Conservation (phyloP, 2,797 vertebrate species). For the Poeciliopsis gracilis region DNA sequence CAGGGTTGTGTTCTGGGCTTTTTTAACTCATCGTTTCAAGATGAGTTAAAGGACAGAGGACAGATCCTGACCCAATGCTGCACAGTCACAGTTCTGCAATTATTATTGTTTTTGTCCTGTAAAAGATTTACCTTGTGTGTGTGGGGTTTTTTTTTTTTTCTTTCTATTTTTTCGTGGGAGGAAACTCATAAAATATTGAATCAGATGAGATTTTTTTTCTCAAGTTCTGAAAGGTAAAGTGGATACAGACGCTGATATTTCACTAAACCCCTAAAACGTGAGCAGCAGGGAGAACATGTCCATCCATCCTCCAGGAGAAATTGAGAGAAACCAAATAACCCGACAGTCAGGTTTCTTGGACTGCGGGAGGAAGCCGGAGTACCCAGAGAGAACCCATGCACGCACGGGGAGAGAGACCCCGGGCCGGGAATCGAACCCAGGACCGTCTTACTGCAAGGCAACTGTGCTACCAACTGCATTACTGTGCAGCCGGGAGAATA, state of each 20-base stretch:
- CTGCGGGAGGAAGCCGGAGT: no score
- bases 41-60: constrained; percentile 49
- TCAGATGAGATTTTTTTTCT: constrained; percentile 1
- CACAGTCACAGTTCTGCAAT: constrained; percentile 1
- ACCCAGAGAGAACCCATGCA: no score
- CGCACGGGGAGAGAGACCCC: no score
- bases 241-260: neutral
- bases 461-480: no score
- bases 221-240: neutral
- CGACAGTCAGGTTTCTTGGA: no score
- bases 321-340: no score
- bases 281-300: neutral
- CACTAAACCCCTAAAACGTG: neutral
- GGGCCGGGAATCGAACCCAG: no score
- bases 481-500: no score
- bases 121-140: constrained; percentile 8
- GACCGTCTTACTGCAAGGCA: no score
- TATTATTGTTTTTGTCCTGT: constrained; percentile 6
- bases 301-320: no score
- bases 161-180: neutral
- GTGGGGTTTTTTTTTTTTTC: neutral
- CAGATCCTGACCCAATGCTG: constrained; percentile 31
- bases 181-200: neutral
- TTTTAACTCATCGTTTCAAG: constrained; percentile 56
- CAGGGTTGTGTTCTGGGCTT: constrained; percentile 35